Evolutionary conservation across 2,113 vertebrate genomes (phyloP).

Genomic region (Nibea albiflora): DNA sequence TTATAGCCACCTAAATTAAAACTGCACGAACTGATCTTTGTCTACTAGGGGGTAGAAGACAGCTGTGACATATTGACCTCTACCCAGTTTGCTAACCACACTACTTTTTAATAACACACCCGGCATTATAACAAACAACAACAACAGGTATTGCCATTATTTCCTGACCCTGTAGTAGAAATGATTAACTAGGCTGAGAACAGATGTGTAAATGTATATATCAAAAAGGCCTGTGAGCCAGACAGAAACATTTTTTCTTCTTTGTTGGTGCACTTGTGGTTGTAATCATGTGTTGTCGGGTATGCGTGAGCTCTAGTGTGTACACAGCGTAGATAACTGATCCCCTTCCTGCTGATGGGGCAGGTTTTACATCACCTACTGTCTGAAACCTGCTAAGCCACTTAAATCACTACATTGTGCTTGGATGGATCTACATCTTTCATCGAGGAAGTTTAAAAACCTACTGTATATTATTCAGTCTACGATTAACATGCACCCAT

Average conservation of each 20-base stretch:
- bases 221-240: neutral
- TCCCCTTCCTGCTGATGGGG: slow-evolving; percentile 46
- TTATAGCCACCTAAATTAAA: neutral
- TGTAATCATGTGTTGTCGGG: neutral
- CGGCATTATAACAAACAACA: neutral
- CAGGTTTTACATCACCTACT: slow-evolving; percentile 18
- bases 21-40: neutral
- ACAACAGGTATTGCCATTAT: neutral
- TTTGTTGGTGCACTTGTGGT: neutral
- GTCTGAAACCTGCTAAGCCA: slow-evolving; percentile 51
- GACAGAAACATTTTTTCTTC: neutral
- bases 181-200: neutral
- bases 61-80: neutral
- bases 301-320: neutral
- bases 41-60: neutral
- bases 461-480: neutral
- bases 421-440: neutral
- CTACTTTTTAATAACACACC: neutral
- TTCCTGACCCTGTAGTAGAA: neutral
- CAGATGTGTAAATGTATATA: neutral
- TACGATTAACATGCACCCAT: neutral
- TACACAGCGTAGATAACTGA: slow-evolving; percentile 11
- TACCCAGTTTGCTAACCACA: neutral
- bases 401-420: slow-evolving; percentile 41
- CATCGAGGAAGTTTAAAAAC: neutral